Evolutionary conservation across 1,140 invertebrate genomes (phyloP).

Genomic region (Neoseiulus cucumeris): DNA sequence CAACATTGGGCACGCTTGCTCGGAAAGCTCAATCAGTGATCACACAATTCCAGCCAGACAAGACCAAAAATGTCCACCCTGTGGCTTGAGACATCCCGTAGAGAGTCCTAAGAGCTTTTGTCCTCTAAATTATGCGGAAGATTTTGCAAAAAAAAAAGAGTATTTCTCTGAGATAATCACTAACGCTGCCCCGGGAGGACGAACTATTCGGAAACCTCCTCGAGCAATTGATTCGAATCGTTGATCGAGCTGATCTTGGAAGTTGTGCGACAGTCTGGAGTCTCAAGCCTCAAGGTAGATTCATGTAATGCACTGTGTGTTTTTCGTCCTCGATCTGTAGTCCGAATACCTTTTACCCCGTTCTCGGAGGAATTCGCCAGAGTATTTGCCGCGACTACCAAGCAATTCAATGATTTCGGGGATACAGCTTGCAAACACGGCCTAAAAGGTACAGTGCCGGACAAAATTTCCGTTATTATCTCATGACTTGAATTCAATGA

Average conservation of each 20-base stretch:
- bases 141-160: no score
- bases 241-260: no score
- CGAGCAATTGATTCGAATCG: no score
- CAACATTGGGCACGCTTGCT: no score
- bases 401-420: constrained; percentile 96
- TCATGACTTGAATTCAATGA: neutral
- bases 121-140: constrained; percentile 8
- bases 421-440: constrained; percentile 69
- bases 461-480: neutral
- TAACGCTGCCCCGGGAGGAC: no score
- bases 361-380: constrained; percentile 88
- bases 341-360: constrained; percentile 75
- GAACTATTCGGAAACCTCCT: no score
- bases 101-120: constrained; percentile 5
- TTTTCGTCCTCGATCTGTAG: neutral
- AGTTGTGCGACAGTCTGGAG: no score
- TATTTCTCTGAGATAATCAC: no score
- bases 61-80: neutral
- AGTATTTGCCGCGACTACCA: constrained; percentile 91
- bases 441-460: constrained; percentile 24
- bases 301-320: no score
- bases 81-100: neutral
- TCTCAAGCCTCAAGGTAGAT: no score
- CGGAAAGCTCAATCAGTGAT: no score
- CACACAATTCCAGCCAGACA: constrained; percentile 19